Percentiles rank a stretch among this genome's conserved stretches.
Conservation (phyloP, 1,140 invertebrate species). For the Ectropis grisescens region DNA sequence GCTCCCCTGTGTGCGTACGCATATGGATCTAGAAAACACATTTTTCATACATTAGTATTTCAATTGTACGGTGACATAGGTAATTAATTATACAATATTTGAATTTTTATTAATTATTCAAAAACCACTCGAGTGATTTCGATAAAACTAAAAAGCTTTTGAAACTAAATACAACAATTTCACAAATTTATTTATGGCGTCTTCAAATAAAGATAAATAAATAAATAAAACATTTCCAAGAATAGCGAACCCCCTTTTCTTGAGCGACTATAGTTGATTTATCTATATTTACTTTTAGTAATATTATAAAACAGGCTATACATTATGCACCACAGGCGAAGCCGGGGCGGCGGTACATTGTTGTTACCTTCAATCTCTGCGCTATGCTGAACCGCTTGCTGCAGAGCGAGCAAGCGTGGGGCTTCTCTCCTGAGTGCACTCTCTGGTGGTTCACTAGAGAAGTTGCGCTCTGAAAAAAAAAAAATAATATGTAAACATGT, state of each 20-base stretch:
- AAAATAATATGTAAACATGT: slow-evolving; percentile 1
- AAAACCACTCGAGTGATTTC: background rate
- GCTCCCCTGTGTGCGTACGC: slow-evolving; percentile 39
- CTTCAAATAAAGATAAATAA: no score
- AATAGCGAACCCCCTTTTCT: no score
- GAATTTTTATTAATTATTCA: background rate
- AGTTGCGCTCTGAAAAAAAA: slow-evolving; percentile 22
- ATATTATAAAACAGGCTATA: no score
- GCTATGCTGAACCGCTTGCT: slow-evolving; percentile 42
- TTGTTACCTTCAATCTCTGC: slow-evolving; percentile 30
- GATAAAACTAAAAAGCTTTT: no score
- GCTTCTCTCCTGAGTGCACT: slow-evolving; percentile 80
- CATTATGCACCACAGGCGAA: no score
- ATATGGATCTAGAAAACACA: slow-evolving; percentile 36
- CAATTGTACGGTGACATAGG: no score
- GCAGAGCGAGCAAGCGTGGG: slow-evolving; percentile 77
- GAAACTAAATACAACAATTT: no score
- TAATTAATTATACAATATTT: background rate
- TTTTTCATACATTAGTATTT: no score
- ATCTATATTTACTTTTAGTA: background rate
- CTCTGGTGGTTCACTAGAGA: slow-evolving; percentile 58
- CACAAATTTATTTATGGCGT: no score
- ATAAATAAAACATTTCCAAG: no score
- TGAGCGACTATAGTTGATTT: background rate
- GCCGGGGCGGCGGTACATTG: background rate